A percentile compares a stretch with the other conserved stretches of the same genome.
phyloP scores from a whole-genome alignment of 2,113 vertebrate species.

The Daboia siamensis region DNA sequence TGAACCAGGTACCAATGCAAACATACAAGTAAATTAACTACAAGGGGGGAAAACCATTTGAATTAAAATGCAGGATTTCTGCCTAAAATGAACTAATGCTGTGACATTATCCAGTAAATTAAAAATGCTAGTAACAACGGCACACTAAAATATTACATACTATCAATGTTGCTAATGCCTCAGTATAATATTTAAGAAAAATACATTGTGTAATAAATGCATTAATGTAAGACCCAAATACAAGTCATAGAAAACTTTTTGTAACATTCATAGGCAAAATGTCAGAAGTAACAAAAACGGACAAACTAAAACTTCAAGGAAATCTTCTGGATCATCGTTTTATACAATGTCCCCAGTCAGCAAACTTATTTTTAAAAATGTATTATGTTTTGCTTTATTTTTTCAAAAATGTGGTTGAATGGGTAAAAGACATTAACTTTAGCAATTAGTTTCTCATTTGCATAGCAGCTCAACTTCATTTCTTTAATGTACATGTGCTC shows the following conservation, averaged over 20 bases:
- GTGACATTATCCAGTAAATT: neutral
- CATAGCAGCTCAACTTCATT: neutral
- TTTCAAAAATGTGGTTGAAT: neutral
- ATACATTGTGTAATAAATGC: neutral
- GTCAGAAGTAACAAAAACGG: neutral
- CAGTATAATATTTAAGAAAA: neutral
- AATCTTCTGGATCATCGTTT: neutral
- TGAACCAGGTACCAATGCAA: neutral
- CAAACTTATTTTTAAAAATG: neutral
- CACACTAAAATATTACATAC: neutral
- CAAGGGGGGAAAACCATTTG: neutral
- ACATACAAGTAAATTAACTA: neutral
- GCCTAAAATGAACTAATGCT: neutral
- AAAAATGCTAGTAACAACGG: neutral
- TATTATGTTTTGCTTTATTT: neutral
- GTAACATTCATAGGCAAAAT: neutral
- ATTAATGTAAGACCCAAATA: neutral
- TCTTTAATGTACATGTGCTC: neutral
- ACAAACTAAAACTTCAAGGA: neutral
- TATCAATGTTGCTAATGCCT: neutral
- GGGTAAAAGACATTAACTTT: neutral
- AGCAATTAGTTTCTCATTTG: neutral
- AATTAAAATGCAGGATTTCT: neutral
- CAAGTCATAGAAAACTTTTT: neutral
- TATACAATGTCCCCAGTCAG: neutral